phyloP scores from a whole-genome alignment of 2,888 invertebrate species.

The Hypomecis punctinalis region DNA sequence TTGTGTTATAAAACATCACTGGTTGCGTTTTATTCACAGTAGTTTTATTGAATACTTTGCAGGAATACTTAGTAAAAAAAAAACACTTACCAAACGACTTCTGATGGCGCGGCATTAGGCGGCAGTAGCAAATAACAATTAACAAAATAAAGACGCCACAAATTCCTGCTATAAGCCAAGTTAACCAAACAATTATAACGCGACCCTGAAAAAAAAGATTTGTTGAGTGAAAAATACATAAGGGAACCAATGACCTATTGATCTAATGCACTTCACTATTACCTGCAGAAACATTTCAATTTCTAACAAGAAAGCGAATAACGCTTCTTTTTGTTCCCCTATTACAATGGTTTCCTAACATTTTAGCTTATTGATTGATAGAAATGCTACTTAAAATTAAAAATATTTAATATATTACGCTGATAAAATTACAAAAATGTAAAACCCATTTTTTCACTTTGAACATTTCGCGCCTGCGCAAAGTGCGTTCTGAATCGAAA shows the following conservation, averaged over 20 bases:
- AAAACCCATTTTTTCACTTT: conserved; percentile 52
- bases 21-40: too few species aligned
- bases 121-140: conserved; percentile 87
- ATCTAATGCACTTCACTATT: conserved; percentile 51
- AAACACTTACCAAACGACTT: conserved; percentile 86
- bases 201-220: conserved; percentile 67
- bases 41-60: too few species aligned
- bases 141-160: conserved; percentile 87
- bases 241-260: conserved; percentile 49
- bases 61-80: too few species aligned
- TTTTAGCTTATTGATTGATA: conserved; percentile 60
- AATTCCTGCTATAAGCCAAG: conserved; percentile 86
- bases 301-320: conserved; percentile 68
- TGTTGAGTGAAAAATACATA: conserved; percentile 33
- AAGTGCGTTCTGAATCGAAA: conserved; percentile 1
- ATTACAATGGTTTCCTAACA: conserved; percentile 63
- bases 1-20: too few species aligned
- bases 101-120: conserved; percentile 88
- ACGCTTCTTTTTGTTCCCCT: conserved; percentile 68
- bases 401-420: conserved; percentile 51
- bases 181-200: conserved; percentile 83
- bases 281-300: conserved; percentile 83
- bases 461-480: conserved; percentile 60
- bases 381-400: conserved; percentile 60
- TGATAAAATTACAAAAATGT: conserved; percentile 47